Evolutionary conservation across 2,888 invertebrate genomes (phyloP), one percentile per base, ranked within the genome.

Genomic region (Malachius bipustulatus): DNA sequence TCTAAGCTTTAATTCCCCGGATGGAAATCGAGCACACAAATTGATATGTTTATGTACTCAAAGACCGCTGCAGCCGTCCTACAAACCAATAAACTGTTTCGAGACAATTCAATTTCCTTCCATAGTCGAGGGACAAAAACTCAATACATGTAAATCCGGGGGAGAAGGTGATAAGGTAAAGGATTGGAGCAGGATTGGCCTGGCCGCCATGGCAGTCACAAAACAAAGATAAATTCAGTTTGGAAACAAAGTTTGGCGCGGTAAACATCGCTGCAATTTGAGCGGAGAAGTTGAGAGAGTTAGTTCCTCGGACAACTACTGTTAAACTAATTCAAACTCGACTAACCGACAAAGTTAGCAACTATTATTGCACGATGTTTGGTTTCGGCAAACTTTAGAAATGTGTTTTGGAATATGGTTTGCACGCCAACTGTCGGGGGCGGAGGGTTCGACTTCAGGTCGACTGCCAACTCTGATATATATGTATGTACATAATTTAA

Each of bases 321-420:
- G 52, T 55, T 54, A 55, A 55, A 57, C 56, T 56, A 55, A 56
- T 55, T 56, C 51, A 46, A 52, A 55, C 52, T 51, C 51, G 43
- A 45, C 46, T 34, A 52, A 53, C 50, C 46, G 49, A 46, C 50
- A 45, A 56, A 56, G 54, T 57, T 55, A 46, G 46, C 46, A 57
- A 59, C 59, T 58, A 56, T 56, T 57, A 57, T 57, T 58, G 56
- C 55, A 48, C 55, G 53, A 57, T 58, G 57, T 58, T 59, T 57
- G 56, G 55, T 57, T 56, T 39, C 32, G 26, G 30, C 38, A 47
- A 55, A 54, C 51, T 54, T 57, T 47, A 45, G 45, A 52, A 54
- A 52, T 52, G 53, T 54, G 51, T 53, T 54, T 51, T 47, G 47
- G 51, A 52, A 55, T 53, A 52, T 48, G 46, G 46, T 38, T n/a